These are phyloP conservation scores for Lacerta viridis DNA, from an alignment of 2,797 vertebrate genomes.

Conservation along the genomic window DNA sequence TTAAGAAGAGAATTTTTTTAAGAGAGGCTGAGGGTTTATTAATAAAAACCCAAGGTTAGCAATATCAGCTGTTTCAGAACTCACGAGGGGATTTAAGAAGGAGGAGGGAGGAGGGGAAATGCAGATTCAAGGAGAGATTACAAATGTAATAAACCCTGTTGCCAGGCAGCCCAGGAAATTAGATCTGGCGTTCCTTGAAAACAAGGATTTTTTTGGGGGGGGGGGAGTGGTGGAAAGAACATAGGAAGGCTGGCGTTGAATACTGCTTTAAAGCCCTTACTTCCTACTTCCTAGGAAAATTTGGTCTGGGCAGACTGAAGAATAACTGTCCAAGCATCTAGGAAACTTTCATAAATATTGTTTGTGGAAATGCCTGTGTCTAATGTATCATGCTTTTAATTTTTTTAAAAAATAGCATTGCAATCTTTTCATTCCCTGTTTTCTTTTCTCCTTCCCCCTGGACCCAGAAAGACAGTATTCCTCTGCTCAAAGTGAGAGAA, in stretches of 20 bases:
- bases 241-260: constrained; percentile 21
- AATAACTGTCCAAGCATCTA: neutral
- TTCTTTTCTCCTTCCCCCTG: neutral
- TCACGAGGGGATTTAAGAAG: constrained; percentile 48
- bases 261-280: constrained; percentile 25
- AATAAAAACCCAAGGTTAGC: constrained; percentile 57
- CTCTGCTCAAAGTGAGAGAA: neutral
- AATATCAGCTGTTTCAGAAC: constrained; percentile 57
- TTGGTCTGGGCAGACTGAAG: constrained; percentile 6
- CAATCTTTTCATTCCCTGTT: neutral
- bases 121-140: constrained; percentile 55
- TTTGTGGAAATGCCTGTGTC: constrained; percentile 1
- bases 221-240: constrained; percentile 41
- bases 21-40: constrained; percentile 33
- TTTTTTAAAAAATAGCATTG: neutral
- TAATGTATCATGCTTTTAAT: neutral
- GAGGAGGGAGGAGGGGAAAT: constrained; percentile 44
- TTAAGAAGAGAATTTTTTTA: constrained; percentile 15
- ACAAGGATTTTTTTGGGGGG: constrained; percentile 48
- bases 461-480: neutral
- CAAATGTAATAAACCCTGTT: constrained; percentile 62
- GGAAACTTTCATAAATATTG: constrained; percentile 5
- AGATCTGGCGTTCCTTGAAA: constrained; percentile 57
- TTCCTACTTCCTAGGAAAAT: constrained; percentile 40
- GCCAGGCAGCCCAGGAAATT: constrained; percentile 64